phyloP scores from a whole-genome alignment of 2,888 invertebrate species.

The Dryobota labecula region DNA sequence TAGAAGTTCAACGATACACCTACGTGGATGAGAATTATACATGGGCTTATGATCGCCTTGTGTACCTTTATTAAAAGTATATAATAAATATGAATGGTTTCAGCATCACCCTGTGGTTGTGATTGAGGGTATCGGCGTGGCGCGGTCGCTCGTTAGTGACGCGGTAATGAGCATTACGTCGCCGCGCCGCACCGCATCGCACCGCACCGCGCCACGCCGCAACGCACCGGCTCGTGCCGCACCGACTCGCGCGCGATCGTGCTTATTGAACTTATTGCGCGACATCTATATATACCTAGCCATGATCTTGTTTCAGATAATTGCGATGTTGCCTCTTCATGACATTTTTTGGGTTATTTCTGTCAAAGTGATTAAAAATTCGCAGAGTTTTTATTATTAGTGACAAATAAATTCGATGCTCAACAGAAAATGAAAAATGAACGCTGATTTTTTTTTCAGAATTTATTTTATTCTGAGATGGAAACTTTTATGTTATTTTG shows the following conservation, averaged over 20 bases:
- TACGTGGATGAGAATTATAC: neutral
- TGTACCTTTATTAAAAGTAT: neutral
- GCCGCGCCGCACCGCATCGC: constrained; percentile 34
- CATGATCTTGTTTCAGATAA: constrained; percentile 59
- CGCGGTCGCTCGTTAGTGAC: constrained; percentile 75
- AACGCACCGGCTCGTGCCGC: constrained; percentile 20
- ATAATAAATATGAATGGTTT: neutral
- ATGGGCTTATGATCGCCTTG: neutral
- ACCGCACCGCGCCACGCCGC: constrained; percentile 29
- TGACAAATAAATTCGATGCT: constrained; percentile 28
- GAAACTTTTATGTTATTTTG: neutral
- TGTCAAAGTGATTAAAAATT: constrained; percentile 41
- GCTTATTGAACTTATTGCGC: constrained; percentile 57
- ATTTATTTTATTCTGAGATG: neutral
- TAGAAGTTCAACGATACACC: neutral
- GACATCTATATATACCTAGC: constrained; percentile 46
- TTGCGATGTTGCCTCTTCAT: constrained; percentile 57
- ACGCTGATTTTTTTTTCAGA: neutral
- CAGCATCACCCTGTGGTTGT: constrained; percentile 59
- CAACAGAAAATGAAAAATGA: constrained; percentile 10
- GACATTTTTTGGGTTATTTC: constrained; percentile 54
- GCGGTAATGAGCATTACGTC: constrained; percentile 76
- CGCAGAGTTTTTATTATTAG: neutral
- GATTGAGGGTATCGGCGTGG: constrained; percentile 73
- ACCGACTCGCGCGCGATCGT: constrained; percentile 20